Evolutionary conservation across 1,140 invertebrate genomes (phyloP).

Genomic region (Apis florea): DNA sequence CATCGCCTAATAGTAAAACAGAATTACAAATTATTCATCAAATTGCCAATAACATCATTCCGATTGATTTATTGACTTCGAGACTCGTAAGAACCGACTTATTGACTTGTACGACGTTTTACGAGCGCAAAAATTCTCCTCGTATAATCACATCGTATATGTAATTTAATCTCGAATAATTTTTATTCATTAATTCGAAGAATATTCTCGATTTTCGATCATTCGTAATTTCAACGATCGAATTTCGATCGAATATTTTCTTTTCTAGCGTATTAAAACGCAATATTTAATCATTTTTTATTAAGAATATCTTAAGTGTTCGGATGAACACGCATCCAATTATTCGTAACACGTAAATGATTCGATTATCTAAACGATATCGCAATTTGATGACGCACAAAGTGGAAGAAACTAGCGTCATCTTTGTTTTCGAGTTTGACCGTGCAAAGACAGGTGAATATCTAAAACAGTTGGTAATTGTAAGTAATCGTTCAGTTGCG

Average conservation of each 20-base stretch:
- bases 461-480: not conserved
- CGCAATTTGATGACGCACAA: conserved; percentile 18
- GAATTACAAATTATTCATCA: not conserved
- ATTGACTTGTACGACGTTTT: not conserved
- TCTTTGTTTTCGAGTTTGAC: not conserved
- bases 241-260: not conserved
- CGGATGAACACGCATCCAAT: not conserved
- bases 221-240: not conserved
- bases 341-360: conserved; percentile 5
- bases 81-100: not conserved
- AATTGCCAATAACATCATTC: not conserved
- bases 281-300: not conserved
- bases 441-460: not conserved
- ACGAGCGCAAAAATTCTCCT: not conserved
- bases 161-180: not conserved
- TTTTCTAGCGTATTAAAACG: not conserved
- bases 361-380: conserved; percentile 11
- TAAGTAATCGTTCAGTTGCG: not conserved
- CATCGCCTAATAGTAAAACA: too few relatives aligned
- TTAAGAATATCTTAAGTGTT: not conserved
- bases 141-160: not conserved
- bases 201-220: not conserved
- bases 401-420: not conserved
- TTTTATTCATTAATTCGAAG: not conserved
- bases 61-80: not conserved